Evolutionary conservation across 2,888 invertebrate species (phyloP).

Genomic region (Lasioglossum calceatum): DNA sequence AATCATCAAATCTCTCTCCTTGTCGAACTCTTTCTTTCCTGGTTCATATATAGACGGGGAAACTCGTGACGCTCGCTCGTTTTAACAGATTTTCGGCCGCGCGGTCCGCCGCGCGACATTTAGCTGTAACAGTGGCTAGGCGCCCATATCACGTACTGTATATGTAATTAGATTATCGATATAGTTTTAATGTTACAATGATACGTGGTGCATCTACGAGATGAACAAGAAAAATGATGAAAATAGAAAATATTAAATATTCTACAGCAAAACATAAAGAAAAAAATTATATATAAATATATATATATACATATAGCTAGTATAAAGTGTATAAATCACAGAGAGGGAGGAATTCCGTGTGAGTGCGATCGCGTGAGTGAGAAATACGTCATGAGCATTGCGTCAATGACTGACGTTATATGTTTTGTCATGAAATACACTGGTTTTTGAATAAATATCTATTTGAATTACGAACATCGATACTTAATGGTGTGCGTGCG

Average conservation of each 20-base stretch:
- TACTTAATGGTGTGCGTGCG: constrained; percentile 9
- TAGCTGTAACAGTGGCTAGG: constrained; percentile 65
- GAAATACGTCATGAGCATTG: constrained; percentile 74
- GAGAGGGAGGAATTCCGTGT: constrained; percentile 56
- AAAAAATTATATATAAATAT: constrained; percentile 58
- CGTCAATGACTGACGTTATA: constrained; percentile 77
- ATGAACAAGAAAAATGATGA: constrained; percentile 53
- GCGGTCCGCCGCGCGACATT: constrained; percentile 63
- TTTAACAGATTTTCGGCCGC: constrained; percentile 37
- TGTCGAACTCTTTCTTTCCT: background rate
- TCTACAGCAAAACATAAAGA: constrained; percentile 60
- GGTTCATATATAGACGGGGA: constrained; percentile 20
- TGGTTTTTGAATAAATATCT: constrained; percentile 83
- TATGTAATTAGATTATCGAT: constrained; percentile 72
- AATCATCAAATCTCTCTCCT: background rate
- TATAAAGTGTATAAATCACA: constrained; percentile 65
- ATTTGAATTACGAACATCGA: constrained; percentile 78
- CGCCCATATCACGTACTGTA: constrained; percentile 71
- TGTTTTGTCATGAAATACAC: constrained; percentile 82
- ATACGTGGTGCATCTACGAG: constrained; percentile 67
- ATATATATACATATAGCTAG: constrained; percentile 70
- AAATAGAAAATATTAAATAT: constrained; percentile 68
- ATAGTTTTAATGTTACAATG: constrained; percentile 63
- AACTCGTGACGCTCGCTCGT: constrained; percentile 35
- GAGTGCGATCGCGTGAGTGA: constrained; percentile 73